Base-by-base conservation (phyloP, 2,113 vertebrate genomes). In the Pseudopodoces humilis region DNA sequence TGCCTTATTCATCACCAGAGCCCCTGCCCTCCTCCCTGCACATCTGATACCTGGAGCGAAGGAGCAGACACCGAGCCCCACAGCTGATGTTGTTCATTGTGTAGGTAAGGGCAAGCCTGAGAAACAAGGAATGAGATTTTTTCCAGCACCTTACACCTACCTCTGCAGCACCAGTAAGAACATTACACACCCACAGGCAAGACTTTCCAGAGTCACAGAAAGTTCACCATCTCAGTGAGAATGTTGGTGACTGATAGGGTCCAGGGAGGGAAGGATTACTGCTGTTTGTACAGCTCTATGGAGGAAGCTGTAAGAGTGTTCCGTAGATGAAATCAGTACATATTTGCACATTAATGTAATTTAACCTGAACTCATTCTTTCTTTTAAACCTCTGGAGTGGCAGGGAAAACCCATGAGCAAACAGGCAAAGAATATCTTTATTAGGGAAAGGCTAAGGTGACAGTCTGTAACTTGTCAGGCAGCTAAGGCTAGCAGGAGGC, bases 311-410 rank as follows among this genome's bases (percentile, higher is more conserved):
- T 55, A 78, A 78, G 86, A 94, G 71, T 70, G 68, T 92, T 93
- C 90, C 89, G 91, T 76, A 90, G 94, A 95, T 93, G 53, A 93
- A 95, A 96, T 95, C 93, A 67, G 96, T 88, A 94, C 85, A 93
- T 96, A 97, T 95, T 96, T 97, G 85, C 92, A 93, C 88, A 80
- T 96, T 95, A 95, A 90, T 68, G 91, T 90, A 94, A 96, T 91
- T 97, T 95, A 94, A 93, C 86, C 81, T 81, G 78, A 92, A 96
- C 72, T 84, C 67, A 43, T 86, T 93, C 88, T 93, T 60, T 90
- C 92, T 92, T 94, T 90, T 59, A 93, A 90, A 83, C 63, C 92
- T 68, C 92, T 76, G 30, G 86, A 95, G 90, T 64, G 68, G 53
- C 46, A 86, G 71, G 43, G 60, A 95, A 87, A 70, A 87, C 88